Evolutionary conservation across 2,888 invertebrate species (phyloP).

Genomic region (Yponomeuta cagnagella): DNA sequence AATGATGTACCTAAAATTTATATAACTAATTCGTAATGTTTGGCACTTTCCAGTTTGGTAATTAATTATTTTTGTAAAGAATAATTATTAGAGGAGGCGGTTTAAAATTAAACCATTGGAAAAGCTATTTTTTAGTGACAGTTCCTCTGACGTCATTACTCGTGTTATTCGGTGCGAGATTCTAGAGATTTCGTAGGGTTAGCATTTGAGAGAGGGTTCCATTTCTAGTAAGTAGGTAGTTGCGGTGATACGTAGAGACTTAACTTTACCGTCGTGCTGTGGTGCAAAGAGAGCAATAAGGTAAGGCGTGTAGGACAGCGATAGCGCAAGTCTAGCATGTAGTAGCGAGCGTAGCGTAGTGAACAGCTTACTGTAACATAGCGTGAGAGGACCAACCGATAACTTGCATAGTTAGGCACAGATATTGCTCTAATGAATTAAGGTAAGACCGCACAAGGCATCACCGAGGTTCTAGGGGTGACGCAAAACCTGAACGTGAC

Average conservation of each 20-base stretch:
- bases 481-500: too few species aligned
- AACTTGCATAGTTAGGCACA: background rate
- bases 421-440: background rate
- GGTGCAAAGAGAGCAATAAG: slow-evolving; percentile 71
- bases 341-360: slow-evolving; percentile 33
- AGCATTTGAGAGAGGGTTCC: background rate
- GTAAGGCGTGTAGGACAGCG: slow-evolving; percentile 50
- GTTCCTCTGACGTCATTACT: background rate
- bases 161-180: background rate
- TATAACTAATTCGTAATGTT: slow-evolving; percentile 26
- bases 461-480: too few species aligned
- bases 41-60: slow-evolving; percentile 45
- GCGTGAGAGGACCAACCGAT: slow-evolving; percentile 51
- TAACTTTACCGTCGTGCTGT: slow-evolving; percentile 72
- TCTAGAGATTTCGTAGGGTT: background rate
- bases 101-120: background rate
- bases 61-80: slow-evolving; percentile 2
- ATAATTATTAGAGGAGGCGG: background rate
- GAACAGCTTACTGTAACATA: slow-evolving; percentile 32
- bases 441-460: too few species aligned
- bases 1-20: slow-evolving; percentile 57
- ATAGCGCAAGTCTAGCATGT: slow-evolving; percentile 55
- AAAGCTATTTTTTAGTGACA: background rate
- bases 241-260: slow-evolving; percentile 72
- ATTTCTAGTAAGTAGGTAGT: slow-evolving; percentile 59